Evolutionary conservation across 2,113 vertebrate species (phyloP), one percentile per base, ranked within the genome.

Genomic region (Indri indri): DNA sequence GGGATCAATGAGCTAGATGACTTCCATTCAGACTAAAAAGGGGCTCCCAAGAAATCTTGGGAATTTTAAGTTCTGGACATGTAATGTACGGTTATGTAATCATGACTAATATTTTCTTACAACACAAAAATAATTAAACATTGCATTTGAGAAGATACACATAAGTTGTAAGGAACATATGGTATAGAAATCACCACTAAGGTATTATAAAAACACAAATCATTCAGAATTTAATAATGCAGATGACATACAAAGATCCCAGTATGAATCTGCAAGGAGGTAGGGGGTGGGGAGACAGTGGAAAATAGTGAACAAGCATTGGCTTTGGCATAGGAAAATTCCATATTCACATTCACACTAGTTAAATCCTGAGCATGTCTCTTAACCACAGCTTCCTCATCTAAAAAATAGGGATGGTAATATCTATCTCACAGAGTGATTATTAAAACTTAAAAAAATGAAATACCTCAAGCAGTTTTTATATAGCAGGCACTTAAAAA

Each of bases 41-140:
- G 47, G n/a, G 47, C 54, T 92, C 59, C 76, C 16, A 73, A 63
- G 40, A 94, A 86, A 94, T 70, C 18, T 82, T 57, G 81, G 68
- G 16, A 71, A 68, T 79, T 80, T 40, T 95, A 76, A 50, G 23
- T 83, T 90, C 90, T 84, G 23, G 7, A 82, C 20, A 92, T 86
- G 42, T 71, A 59, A 59, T 63, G 4, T n/a, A 59, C 89, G 50
- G 12, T 79, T 70, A 84, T 37, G 1, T 57, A 52, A 87, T 37
- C 14, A 52, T 66, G 40, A 80, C n/a, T 83, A 91, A 76, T 65
- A 77, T 87, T 94, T 95, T 87, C 80, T 88, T 73, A 73, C 1
- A 90, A 92, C 18, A 80, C 57, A 63, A 93, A 94, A 90, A 68
- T 79, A 89, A 79, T 10, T 76, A 88, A 96, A 86, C 37, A 61